Evolutionary conservation across 2,797 vertebrate species (phyloP), one percentile per base, ranked within the genome.

Genomic region (Lutjanus campechanus): DNA sequence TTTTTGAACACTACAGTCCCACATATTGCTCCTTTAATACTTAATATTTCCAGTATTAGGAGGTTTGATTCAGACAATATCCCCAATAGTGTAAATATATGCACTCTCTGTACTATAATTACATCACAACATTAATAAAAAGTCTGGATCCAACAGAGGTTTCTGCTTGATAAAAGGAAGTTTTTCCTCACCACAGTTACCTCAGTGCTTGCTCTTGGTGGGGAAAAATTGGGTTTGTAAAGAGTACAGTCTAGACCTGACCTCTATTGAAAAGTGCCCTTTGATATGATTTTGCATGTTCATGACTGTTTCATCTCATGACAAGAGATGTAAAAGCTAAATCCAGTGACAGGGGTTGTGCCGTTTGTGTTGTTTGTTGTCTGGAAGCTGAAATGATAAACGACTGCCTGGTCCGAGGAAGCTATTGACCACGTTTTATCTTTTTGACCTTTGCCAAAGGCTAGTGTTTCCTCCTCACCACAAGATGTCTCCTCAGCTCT

Each of bases 401-500:
- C 11, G 9, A 9, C 54, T 69, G 85, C 59, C 78, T 65, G 54
- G 19, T 73, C 36, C 8, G 12, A 62, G 64, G 76, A 83, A 4
- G 13, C 36, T 43, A 54, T 73, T 68, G 75, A 75, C 58, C 81
- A 47, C 1, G 5, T 84, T 81, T 89, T 81, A 91, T 90, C 85
- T 81, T 25, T 72, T 65, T 89, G 89, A 92, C 91, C 90, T 90
- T 73, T 69, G 50, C 72, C 65, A 64, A 8, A 0, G n/a, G 29
- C 60, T 1, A 41, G 41, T 81, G 75, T 84, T 88, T 87, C 88
- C 69, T 77, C 73, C 62, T 77, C 71, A n/a, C 92, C 91, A 93
- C 92, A 90, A 93, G 89, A 93, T 92, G 92, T 92, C 91, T 92
- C 89, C 69, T 93, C 61, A 81, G 79, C 74, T 91, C 84, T 69